Base-by-base conservation (phyloP, 2,888 invertebrate genomes). In the Chloroclystis v-ata region DNA sequence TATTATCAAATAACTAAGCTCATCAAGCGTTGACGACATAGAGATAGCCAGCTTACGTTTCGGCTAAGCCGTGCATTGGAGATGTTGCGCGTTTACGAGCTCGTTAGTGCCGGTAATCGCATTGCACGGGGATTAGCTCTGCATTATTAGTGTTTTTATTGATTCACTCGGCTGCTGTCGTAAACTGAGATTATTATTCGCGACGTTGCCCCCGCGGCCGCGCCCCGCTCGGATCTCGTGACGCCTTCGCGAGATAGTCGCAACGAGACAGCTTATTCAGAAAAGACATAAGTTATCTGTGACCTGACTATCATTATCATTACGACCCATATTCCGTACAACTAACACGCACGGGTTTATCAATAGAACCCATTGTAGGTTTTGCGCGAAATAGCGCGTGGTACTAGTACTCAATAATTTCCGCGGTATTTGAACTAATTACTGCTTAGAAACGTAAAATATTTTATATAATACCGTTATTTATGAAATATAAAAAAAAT, bases 131-230 rank as follows among this genome's bases (percentile, higher is more conserved):
- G 86, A 82, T 87, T 85, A 86, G 81, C 79, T 74, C 78, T 79
- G 87, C 87, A 87, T 87, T 87, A 87, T 87, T 87, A 87, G 87
- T 86, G 87, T 87, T 87, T 87, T 87, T 87, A 87, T 87, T 87
- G 87, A 87, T 87, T 87, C 84, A 82, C 84, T 86, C 86, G 87
- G 86, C 78, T 81, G 76, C 80, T 72, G 81, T 86, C 86, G 87
- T 87, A 86, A 87, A 87, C 78, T 82, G 85, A 86, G 86, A 86
- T 86, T 86, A 86, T 86, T 85, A 87, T 86, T 85, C 86, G 83
- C 82, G 78, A 77, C 78, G 74, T 70, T 57, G 66, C 72, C 65
- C 67, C 65, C 65, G n/a, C n/a, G n/a, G n/a, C 64, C 67, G 64
- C 60, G 54, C 62, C 51, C 55, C 57, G 46, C 43, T 44, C 46